Evolutionary conservation across 1,140 invertebrate species (phyloP).

Genomic region (Lysiphlebus fabarum): DNA sequence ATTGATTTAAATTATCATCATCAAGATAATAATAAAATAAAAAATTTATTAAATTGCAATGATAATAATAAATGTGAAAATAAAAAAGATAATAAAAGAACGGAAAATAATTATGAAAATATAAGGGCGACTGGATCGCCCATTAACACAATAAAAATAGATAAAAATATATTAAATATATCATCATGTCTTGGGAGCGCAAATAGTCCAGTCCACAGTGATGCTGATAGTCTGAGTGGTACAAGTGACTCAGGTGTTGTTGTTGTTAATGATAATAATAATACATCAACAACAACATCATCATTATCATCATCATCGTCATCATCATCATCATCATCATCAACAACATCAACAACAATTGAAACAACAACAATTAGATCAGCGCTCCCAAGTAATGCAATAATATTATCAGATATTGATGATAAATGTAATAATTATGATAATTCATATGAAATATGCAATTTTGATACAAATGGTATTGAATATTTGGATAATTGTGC

Average conservation of each 20-base stretch:
- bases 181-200: conserved; percentile 8
- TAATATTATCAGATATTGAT: conserved; percentile 3
- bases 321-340: no score
- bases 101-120: conserved; percentile 1
- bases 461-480: no score
- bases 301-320: no score
- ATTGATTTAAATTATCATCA: conserved; percentile 6
- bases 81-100: conserved; percentile 6
- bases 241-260: conserved; percentile 20
- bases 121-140: conserved; percentile 15
- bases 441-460: no score
- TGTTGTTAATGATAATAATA: background rate
- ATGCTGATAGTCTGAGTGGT: conserved; percentile 22
- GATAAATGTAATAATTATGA: background rate
- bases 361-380: conserved; percentile 9
- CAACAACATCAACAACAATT: conserved; percentile 11
- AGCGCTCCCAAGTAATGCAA: conserved; percentile 16
- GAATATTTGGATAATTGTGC: background rate
- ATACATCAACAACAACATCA: no score
- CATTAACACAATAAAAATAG: conserved; percentile 19
- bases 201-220: conserved; percentile 18
- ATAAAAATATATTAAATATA: conserved; percentile 10
- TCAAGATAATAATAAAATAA: background rate
- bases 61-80: conserved; percentile 5
- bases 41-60: background rate